Evolutionary conservation across 1,140 invertebrate genomes (phyloP), one percentile per base, ranked within the genome.

Genomic region (Orius insidiosus): DNA sequence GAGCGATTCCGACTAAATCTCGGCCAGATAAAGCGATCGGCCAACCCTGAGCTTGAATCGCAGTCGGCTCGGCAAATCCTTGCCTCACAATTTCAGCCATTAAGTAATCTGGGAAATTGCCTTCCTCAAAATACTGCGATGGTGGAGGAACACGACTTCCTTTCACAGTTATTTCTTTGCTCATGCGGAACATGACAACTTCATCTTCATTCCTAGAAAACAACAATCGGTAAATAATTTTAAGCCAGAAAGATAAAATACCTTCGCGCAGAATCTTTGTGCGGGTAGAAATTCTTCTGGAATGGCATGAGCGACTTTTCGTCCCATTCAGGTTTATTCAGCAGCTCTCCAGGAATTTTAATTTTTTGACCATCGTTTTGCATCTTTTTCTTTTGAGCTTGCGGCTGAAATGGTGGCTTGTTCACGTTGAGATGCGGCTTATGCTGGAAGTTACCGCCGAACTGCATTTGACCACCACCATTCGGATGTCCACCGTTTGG

Each of bases 1-100:
- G 89, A 36, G 94, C 93, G 54, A 97, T 95, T 30, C 89, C 92
- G 3, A 93, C 85, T 73, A 95, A 78, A 64, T 97, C 88, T 56
- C 78, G 68, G 18, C 92, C 92, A 63, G 80, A 85, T 19, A 96
- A 63, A 41, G 89, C 89, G 55, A 94, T 88, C 1, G 90, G 89
- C 88, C 89, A 94, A 16, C 84, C 83, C 63, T 87, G 83, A 9
- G 82, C 75, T 64, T 92, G 85, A 56, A 92, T 95, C 8, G 85
- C 74, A 32, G 89, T 94, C 7, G 89, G 89, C 55, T 76, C 73
- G 55, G 74, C 75, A 62, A 89, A 93, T 39, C 79, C 80, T 67
- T 78, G 75, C 56, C 87, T 87, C 14, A 74, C 75, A 80, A 88
- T 80, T 54, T 80, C 78, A 36, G 73, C 71, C 64, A 85, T 76